Evolutionary conservation across 2,113 vertebrate genomes (phyloP).

Genomic region (Parotia lawesii): DNA sequence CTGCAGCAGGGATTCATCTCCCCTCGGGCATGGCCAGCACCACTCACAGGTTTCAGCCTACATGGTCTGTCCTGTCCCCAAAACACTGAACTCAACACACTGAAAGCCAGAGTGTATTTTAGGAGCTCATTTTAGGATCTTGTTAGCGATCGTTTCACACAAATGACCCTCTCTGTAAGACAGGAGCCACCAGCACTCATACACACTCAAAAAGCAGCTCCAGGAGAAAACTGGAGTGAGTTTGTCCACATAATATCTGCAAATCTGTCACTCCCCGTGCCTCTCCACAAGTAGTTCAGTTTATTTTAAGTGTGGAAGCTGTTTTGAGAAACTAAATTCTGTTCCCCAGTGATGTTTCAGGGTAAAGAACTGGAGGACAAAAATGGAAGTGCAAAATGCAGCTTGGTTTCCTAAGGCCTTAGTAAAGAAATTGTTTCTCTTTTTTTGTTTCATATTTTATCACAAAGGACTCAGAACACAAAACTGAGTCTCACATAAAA

Average conservation of each 20-base stretch:
- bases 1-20: background rate
- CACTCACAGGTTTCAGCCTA: background rate
- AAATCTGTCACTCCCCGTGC: background rate
- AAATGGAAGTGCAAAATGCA: background rate
- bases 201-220: background rate
- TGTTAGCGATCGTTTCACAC: background rate
- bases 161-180: background rate
- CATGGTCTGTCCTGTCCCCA: background rate
- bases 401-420: background rate
- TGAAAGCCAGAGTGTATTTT: background rate
- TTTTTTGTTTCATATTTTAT: background rate
- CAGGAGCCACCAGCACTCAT: background rate
- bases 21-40: background rate
- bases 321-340: background rate
- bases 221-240: background rate
- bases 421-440: background rate
- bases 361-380: background rate
- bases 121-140: background rate
- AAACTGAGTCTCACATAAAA: background rate
- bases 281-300: background rate
- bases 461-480: background rate
- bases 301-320: background rate
- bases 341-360: background rate
- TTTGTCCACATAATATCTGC: background rate
- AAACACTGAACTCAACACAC: background rate